phyloP scores from a whole-genome alignment of 2,888 invertebrate genomes.

The Acleris holmiana region DNA sequence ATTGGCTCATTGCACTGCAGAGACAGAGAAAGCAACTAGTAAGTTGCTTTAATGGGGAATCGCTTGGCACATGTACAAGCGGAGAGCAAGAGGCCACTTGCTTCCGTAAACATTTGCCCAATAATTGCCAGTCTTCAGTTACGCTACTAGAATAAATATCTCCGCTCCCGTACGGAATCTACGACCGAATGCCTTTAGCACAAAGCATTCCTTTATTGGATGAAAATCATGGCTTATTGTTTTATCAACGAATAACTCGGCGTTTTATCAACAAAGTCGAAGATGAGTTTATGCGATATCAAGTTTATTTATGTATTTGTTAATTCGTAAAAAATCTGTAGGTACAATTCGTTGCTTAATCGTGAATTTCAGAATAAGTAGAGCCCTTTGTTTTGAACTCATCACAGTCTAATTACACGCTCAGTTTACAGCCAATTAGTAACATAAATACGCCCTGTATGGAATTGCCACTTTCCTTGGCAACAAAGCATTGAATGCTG shows the following conservation, averaged over 20 bases:
- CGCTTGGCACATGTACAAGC: constrained; percentile 69
- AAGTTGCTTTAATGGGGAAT: constrained; percentile 66
- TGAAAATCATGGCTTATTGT: constrained; percentile 71
- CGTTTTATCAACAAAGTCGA: constrained; percentile 34
- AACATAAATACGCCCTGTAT: constrained; percentile 22
- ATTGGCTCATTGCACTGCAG: constrained; percentile 62
- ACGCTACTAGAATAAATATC: constrained; percentile 76
- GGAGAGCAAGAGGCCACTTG: constrained; percentile 68
- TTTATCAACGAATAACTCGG: constrained; percentile 70
- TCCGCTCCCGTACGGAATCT: constrained; percentile 63
- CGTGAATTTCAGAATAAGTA: constrained; percentile 9
- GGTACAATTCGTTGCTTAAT: constrained; percentile 15
- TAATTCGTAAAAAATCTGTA: constrained; percentile 18
- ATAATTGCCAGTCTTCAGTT: constrained; percentile 78
- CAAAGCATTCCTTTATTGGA: constrained; percentile 76
- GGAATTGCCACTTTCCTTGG: constrained; percentile 11
- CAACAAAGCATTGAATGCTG: constrained; percentile 11
- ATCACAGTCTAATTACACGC: constrained; percentile 19
- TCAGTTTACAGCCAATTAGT: constrained; percentile 33
- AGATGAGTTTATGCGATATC: constrained; percentile 32
- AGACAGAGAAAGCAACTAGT: constrained; percentile 65
- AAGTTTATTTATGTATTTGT: constrained; percentile 20
- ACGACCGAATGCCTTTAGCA: constrained; percentile 65
- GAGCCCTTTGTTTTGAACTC: constrained; percentile 26
- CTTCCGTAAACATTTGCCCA: constrained; percentile 78